Evolutionary conservation across 1,140 invertebrate genomes (phyloP), one percentile per base, ranked within the genome.

Genomic region (Gonatopus flavifemur): DNA sequence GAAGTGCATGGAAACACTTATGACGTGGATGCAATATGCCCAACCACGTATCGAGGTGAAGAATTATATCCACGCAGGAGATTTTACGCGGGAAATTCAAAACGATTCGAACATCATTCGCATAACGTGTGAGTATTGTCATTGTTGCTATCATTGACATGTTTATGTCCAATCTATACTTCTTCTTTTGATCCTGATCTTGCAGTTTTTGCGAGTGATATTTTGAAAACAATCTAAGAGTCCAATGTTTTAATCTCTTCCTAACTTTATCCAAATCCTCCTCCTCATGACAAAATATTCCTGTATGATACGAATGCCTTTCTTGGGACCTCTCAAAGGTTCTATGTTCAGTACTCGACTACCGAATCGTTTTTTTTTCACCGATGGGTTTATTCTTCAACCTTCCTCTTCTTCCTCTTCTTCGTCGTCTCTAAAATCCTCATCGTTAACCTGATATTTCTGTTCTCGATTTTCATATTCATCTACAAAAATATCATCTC

Each of bases 181-280:
- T 84, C 16, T 50, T 83, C 86, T 59, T 91, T 91, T 16, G 80
- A 79, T 1, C 93, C 93, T 1, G 96, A 78, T 36, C 82, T 83
- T 67, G 95, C 93, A 40, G 93, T 82, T 74, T 86, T 87, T 43
- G 86, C 86, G 1, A 96, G 15, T 86, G 81, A 59, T 88, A 88
- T 66, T 89, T 93, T 1, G 94, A 93, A 80, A 88, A 96, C 33
- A 97, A 69, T 49, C 94, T 81, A 70, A 96, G 93, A 2, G 86
- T 87, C 95, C 95, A 98, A 64, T 96, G 93, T 63, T 97, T 91
- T 41, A 96, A 65, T 57, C 85, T 87, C 31, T 88, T 86, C 77
- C 97, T 82, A 0, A 96, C 76, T 37, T 84, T 69, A 66, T 91
- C 83, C 12, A 98, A 78, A 79, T 98, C 94, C 54, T 87, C 76